These are phyloP conservation scores for Cosmorhoe ocellata DNA, from an alignment of 2,888 invertebrate species.

Conservation along the genomic window DNA sequence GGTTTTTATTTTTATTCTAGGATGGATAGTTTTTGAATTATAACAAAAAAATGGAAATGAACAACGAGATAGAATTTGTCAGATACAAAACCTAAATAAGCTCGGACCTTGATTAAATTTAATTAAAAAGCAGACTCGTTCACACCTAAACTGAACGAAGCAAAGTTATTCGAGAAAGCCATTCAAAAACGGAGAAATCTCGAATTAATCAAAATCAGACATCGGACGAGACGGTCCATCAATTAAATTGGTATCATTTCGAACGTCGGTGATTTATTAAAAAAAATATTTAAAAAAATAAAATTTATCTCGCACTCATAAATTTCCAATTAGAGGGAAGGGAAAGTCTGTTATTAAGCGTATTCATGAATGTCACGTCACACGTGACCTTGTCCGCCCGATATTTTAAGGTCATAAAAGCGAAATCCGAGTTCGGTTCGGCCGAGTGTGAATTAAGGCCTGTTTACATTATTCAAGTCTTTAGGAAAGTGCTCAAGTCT, in stretches of 20 bases:
- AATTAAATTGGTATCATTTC: constrained; percentile 13
- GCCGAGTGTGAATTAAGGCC: constrained; percentile 27
- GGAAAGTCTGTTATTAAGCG: constrained; percentile 24
- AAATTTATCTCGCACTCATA: constrained; percentile 19
- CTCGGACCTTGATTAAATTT: neutral
- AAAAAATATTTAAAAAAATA: constrained; percentile 7
- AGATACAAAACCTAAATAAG: no score
- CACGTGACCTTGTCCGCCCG: constrained; percentile 25
- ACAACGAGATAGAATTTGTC: no score
- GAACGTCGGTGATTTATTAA: constrained; percentile 9
- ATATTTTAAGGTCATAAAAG: constrained; percentile 49
- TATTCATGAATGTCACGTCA: constrained; percentile 21
- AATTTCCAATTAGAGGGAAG: constrained; percentile 32
- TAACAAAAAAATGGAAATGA: neutral
- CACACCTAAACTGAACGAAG: neutral
- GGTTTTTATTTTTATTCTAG: no score
- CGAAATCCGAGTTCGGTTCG: constrained; percentile 42
- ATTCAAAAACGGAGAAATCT: constrained; percentile 16
- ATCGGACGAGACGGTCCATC: constrained; percentile 14
- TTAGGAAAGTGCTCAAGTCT: no score
- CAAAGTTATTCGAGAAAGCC: constrained; percentile 10
- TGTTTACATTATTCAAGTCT: no score
- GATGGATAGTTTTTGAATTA: no score
- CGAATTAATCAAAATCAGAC: constrained; percentile 20
- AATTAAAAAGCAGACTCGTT: neutral